These are phyloP conservation scores for Julus scanicus DNA, from an alignment of 2,888 invertebrate species.

Conservation along the genomic window DNA sequence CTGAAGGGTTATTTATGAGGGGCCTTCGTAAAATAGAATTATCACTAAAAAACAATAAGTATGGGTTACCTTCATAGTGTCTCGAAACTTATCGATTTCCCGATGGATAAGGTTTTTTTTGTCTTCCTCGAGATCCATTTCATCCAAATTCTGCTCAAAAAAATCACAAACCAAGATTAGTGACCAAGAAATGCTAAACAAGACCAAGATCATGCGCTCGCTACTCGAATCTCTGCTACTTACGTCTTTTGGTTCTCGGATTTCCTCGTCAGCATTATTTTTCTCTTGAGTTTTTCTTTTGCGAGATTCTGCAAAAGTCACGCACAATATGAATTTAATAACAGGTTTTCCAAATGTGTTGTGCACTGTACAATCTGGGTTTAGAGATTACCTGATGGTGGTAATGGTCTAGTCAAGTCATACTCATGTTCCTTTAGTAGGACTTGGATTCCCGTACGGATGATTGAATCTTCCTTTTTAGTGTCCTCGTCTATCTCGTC, in stretches of 20 bases:
- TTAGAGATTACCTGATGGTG: slow-evolving; percentile 52
- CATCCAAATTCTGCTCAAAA: slow-evolving; percentile 67
- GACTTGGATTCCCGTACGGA: slow-evolving; percentile 80
- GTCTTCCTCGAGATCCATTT: slow-evolving; percentile 89
- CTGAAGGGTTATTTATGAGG: neutral
- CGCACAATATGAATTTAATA: neutral
- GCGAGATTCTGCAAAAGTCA: slow-evolving; percentile 34
- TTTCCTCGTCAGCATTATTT: slow-evolving; percentile 14
- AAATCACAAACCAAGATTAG: neutral
- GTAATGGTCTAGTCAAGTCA: slow-evolving; percentile 66
- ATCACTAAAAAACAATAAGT: neutral
- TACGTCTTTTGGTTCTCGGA: slow-evolving; percentile 31
- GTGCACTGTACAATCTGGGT: no score
- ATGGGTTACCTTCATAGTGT: slow-evolving; percentile 90
- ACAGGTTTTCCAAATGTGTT: neutral
- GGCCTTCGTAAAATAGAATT: neutral
- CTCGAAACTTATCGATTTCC: slow-evolving; percentile 97
- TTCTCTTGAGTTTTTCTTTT: neutral
- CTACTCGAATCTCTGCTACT: slow-evolving; percentile 13
- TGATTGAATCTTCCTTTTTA: slow-evolving; percentile 78
- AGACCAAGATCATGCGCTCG: no score
- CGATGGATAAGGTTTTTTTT: slow-evolving; percentile 95
- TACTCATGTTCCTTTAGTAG: slow-evolving; percentile 85
- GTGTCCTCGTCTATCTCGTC: slow-evolving; percentile 76
- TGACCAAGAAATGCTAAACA: neutral